phyloP scores from a whole-genome alignment of 2,797 vertebrate species.

The Phrynocephalus forsythii region DNA sequence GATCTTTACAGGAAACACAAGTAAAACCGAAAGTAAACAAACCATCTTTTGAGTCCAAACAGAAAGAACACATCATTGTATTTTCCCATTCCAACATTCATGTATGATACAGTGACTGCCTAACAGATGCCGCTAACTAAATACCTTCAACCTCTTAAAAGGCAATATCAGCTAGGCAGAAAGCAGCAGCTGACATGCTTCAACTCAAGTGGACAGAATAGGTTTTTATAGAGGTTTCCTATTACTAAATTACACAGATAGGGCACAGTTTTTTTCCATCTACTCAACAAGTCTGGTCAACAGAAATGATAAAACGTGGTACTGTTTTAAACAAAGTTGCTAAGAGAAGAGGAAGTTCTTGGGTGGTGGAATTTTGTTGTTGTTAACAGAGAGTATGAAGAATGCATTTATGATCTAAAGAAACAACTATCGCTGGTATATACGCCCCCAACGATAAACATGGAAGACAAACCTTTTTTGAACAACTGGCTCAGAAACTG shows the following conservation, averaged over 20 bases:
- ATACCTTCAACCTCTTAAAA: neutral
- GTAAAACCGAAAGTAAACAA: neutral
- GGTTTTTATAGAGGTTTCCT: neutral
- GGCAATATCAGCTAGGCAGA: neutral
- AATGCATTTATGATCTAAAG: neutral
- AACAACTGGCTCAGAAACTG: too few species aligned
- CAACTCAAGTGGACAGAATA: neutral
- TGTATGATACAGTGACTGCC: neutral
- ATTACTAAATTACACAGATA: slow-evolving; percentile 13
- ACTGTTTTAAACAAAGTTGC: neutral
- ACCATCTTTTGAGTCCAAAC: neutral
- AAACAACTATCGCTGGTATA: too few species aligned
- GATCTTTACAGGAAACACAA: neutral
- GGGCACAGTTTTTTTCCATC: neutral
- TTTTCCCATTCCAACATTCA: neutral
- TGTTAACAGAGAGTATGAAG: neutral
- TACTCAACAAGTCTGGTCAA: neutral
- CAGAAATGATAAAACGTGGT: neutral
- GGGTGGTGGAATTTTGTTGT: neutral
- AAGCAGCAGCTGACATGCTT: slow-evolving; percentile 12
- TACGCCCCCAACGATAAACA: too few species aligned
- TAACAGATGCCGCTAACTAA: neutral
- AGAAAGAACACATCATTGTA: neutral
- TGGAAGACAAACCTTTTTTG: too few species aligned
- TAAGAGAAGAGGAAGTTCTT: neutral